phyloP scores from a whole-genome alignment of 2,888 invertebrate genomes.

The Disparrhopalites patrizii region DNA sequence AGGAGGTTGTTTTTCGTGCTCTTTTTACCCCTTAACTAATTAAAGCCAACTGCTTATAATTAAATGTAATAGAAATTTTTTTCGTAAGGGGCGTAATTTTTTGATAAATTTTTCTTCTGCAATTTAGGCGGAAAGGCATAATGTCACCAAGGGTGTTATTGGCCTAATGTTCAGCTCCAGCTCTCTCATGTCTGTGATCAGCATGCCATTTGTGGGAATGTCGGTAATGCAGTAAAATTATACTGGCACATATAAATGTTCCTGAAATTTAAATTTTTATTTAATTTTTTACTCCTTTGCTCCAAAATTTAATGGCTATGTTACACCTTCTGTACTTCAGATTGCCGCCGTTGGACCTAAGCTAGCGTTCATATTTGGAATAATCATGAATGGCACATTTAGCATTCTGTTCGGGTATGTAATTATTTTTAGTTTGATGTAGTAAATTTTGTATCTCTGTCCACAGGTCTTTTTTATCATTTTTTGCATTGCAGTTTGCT shows the following conservation, averaged over 20 bases:
- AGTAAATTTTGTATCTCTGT: neutral
- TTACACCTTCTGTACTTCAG: neutral
- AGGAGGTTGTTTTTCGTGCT: no score
- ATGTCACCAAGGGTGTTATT: neutral
- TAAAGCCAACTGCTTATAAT: neutral
- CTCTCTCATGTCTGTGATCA: neutral
- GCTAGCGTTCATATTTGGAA: neutral
- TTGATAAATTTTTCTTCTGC: neutral
- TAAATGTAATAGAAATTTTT: neutral
- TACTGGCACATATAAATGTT: no score
- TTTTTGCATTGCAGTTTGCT: neutral
- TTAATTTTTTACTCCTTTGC: no score
- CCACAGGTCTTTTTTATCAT: neutral
- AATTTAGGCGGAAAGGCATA: neutral
- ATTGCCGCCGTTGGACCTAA: neutral
- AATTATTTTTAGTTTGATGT: neutral
- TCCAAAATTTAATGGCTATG: no score
- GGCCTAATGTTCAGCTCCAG: neutral
- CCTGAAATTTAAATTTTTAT: no score
- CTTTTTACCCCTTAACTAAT: no score
- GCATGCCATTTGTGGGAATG: neutral
- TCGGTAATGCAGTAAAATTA: neutral
- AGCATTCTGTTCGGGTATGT: neutral
- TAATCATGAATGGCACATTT: neutral
- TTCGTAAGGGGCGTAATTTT: neutral